phyloP scores from a whole-genome alignment of 2,797 vertebrate species.

The Micrastur ruficollis region DNA sequence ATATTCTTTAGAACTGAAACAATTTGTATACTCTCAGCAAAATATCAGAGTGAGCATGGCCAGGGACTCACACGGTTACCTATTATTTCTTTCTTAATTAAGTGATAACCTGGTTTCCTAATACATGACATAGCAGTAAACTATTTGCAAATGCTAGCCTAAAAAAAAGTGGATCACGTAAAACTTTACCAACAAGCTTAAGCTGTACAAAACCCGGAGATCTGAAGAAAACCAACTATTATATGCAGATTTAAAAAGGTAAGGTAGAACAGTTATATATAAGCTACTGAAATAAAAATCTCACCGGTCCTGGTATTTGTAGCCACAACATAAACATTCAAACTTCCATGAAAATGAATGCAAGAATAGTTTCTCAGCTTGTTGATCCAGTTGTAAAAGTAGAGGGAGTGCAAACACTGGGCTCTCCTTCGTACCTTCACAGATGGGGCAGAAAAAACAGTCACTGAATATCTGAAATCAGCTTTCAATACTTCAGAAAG shows the following conservation, averaged over 20 bases:
- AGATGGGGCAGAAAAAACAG: conserved; percentile 11
- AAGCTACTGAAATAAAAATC: not conserved
- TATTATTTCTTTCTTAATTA: not conserved
- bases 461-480: not conserved
- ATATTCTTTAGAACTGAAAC: not conserved
- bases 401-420: conserved; percentile 90
- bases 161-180: not conserved
- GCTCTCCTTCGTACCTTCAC: conserved; percentile 83
- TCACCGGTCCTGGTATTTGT: conserved; percentile 78
- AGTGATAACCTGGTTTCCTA: not conserved
- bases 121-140: not conserved
- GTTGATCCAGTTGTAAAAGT: conserved; percentile 79
- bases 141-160: not conserved
- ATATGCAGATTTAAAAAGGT: not conserved
- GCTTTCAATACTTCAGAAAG: not conserved
- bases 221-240: not conserved
- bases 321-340: conserved; percentile 82
- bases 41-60: not conserved
- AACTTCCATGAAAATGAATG: conserved; percentile 85
- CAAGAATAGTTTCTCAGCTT: conserved; percentile 80
- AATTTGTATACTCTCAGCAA: not conserved
- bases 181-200: not conserved
- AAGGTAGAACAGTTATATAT: not conserved
- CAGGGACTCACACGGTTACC: not conserved
- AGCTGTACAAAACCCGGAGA: not conserved